Conservation (phyloP, 2,797 vertebrate species). For the Oreochromis grahami region DNA sequence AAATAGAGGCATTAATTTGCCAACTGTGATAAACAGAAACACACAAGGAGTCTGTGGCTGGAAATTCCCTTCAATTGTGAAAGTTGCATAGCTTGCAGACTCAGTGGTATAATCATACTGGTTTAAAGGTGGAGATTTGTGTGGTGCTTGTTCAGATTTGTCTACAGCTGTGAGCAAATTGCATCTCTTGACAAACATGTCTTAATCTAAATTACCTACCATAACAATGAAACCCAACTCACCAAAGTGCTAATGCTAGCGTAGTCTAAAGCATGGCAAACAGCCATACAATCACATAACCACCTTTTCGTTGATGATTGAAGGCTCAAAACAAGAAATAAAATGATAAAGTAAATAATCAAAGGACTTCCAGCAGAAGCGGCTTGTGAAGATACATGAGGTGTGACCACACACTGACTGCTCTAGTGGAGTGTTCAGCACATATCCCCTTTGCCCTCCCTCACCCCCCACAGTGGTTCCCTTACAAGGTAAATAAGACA, state of each 20-base stretch:
- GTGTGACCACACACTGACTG: slow-evolving; percentile 28
- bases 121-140: not conserved
- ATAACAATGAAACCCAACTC: not conserved
- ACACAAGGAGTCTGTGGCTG: slow-evolving; percentile 13
- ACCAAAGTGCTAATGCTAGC: not conserved
- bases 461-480: slow-evolving; percentile 15
- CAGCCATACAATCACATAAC: not conserved
- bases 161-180: slow-evolving; percentile 28
- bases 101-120: not conserved
- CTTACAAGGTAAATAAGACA: slow-evolving; percentile 8
- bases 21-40: slow-evolving; percentile 66
- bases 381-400: not conserved
- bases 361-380: not conserved
- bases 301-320: not conserved
- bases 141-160: slow-evolving; percentile 14
- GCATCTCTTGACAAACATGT: slow-evolving; percentile 7
- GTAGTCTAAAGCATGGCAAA: not conserved
- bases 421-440: slow-evolving; percentile 6
- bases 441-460: slow-evolving; percentile 1
- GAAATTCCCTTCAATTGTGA: slow-evolving; percentile 57
- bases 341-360: not conserved
- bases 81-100: slow-evolving; percentile 7
- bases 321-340: slow-evolving; percentile 11
- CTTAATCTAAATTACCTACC: not conserved
- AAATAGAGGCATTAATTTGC: slow-evolving; percentile 73